Percentiles rank a stretch among this genome's conserved stretches.
Evolutionary conservation across 2,797 vertebrate genomes (phyloP).

Genomic region (Poeciliopsis infans): DNA sequence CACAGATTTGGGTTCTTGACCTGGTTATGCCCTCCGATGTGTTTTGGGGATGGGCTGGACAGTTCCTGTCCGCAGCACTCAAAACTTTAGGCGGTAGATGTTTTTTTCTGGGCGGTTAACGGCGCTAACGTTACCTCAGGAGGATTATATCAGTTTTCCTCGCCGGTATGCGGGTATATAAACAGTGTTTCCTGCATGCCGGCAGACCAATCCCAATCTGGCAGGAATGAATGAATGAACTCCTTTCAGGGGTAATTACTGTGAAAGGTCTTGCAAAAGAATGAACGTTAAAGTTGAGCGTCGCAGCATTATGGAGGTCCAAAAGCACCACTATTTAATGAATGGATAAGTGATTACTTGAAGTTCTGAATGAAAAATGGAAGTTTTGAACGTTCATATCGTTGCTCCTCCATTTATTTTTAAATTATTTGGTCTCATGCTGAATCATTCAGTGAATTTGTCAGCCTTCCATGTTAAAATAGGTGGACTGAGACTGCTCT

Average conservation of each 20-base stretch:
- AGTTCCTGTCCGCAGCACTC: constrained; percentile 57
- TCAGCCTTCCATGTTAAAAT: neutral
- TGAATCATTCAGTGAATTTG: neutral
- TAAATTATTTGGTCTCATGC: neutral
- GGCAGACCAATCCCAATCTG: neutral
- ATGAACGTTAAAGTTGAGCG: neutral
- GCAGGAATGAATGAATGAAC: constrained; percentile 25
- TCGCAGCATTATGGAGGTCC: neutral
- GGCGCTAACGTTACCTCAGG: constrained; percentile 4
- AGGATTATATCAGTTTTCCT: constrained; percentile 10
- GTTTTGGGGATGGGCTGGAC: constrained; percentile 27
- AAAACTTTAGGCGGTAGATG: constrained; percentile 63
- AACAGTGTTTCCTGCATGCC: constrained; percentile 47
- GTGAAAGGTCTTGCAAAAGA: neutral
- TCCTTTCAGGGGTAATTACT: constrained; percentile 17
- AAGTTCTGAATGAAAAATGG: neutral
- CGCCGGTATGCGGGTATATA: constrained; percentile 12
- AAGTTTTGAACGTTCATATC: neutral
- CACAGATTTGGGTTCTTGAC: neutral
- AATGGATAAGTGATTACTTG: neutral
- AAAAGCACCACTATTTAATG: neutral
- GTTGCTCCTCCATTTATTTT: neutral
- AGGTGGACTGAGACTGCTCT: no score
- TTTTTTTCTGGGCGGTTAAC: neutral
- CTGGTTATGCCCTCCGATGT: constrained; percentile 37